Base-by-base conservation (phyloP, 2,113 vertebrate genomes). In the Elanoides forficatus region DNA sequence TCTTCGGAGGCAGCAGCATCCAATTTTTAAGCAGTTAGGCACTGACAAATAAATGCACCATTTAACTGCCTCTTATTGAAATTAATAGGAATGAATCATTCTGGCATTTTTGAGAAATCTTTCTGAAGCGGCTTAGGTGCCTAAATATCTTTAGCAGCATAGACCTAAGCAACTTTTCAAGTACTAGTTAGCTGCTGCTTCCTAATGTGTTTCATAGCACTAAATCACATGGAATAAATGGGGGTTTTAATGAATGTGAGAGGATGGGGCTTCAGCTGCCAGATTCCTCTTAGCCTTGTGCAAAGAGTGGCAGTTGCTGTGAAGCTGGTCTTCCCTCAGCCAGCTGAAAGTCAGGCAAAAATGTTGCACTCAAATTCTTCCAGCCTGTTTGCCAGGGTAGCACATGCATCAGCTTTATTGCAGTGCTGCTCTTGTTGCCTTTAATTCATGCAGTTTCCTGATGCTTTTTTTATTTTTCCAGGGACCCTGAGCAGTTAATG, bases 11-110 rank as follows among this genome's bases (percentile, higher is more conserved):
- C 68, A 89, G 81, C 80, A 85, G 48, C 52, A 60, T 95, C 70
- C 76, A 89, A 95, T 94, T 93, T 96, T 95, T 93, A 94, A 96
- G 74, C 90, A 96, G 87, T 88, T 97, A 95, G 87, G 66, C 91
- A 95, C 58, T 89, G 94, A 95, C 91, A 95, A 95, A 96, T 94
- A 96, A 95, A 96, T 96, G 93, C 93, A 88, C 80, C 90, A 93
- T 96, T 97, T 97, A 97, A 95, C 94, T 90, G 75, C 80, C 90
- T 96, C 52, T 94, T 94, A 81, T 90, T 96, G 92, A 96, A 96
- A 97, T 97, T 96, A 97, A 96, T 83, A 95, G 85, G 85, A 94
- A 96, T 97, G 7, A 97, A 97, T 94, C 96, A 97, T 92, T 38
- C 62, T 83, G 63, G 75, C 90, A 29, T 86, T 95, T 95, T 78